Base-by-base conservation (phyloP, 1,140 invertebrate species). In the Micrasema longulum region DNA sequence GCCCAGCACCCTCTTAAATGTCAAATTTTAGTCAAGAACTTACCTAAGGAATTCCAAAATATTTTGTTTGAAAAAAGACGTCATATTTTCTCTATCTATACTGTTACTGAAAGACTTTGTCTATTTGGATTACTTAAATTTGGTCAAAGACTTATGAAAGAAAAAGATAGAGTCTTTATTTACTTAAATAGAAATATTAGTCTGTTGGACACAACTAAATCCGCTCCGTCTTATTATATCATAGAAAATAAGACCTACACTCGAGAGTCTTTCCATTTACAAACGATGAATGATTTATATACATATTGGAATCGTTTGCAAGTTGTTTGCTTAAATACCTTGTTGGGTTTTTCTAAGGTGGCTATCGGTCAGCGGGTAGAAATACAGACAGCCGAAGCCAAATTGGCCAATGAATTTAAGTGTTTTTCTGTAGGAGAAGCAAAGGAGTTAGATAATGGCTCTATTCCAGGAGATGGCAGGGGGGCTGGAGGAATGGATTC, bases 401-500 rank as follows among this genome's bases (percentile, higher is more conserved):
- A 76, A 64, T 16, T 76, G 71, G 26, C 62, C 10, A 31, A 62
- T 20, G 53, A 43, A 16, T 23, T 76, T 12, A 48, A 52, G 12
- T 43, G 48, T 14, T 53, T 16, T 22, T 14, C 41, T 12, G 9
- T 68, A 2, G 50, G 71, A 23, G 67, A 72, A 55, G 62, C 38
- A 1, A 12, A 3, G 45, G 20, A 69, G 41, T 9, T 18, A 12
- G 74, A 75, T 45, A 45, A 60, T 31, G 89, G 89, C 1, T 73
- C 80, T 31, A 80, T 92, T 12, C 92, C 92, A 7, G 92, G 92
- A 1, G 91, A 93, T 80, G 81, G 83, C 2, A 80, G 83, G 68
- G 92, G 92, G 3, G 91, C 91, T 5, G 91, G 86, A 35, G 91
- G 92, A 12, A 81, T 91, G 1, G 92, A 93, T 81, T 91, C 91